Percentiles rank a stretch among this genome's conserved stretches.
phyloP scores from a whole-genome alignment of 2,888 invertebrate species.

The Rotaria magnacalcarata region DNA sequence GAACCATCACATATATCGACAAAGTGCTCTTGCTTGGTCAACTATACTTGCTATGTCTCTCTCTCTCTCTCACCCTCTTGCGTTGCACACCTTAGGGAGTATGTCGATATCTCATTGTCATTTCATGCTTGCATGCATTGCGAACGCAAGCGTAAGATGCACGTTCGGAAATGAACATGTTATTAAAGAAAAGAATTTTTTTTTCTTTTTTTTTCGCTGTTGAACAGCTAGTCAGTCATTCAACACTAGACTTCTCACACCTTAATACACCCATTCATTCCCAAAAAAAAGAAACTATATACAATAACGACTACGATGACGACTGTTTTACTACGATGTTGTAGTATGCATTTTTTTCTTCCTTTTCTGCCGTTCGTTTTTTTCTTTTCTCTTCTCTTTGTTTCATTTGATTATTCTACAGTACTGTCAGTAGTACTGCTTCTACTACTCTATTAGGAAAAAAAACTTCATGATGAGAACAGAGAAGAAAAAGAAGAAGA shows the following conservation, averaged over 20 bases:
- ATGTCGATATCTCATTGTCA: background rate
- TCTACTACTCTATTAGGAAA: background rate
- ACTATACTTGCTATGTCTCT: background rate
- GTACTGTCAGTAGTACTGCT: conserved; percentile 20
- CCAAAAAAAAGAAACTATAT: background rate
- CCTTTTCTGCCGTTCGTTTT: background rate
- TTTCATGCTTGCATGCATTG: background rate
- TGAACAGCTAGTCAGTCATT: background rate
- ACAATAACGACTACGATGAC: background rate
- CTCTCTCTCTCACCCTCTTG: background rate
- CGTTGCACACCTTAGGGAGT: conserved; percentile 16
- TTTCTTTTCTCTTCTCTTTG: background rate
- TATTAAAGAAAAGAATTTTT: conserved; percentile 16
- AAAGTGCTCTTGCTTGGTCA: conserved; percentile 29
- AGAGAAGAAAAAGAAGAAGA: background rate
- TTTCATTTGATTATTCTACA: conserved; percentile 23
- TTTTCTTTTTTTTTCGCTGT: background rate
- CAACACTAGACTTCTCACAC: conserved; percentile 20
- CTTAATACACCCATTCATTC: conserved; percentile 31
- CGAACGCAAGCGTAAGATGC: background rate
- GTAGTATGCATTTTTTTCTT: background rate
- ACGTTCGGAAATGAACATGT: conserved; percentile 34
- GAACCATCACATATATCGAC: conserved; percentile 11
- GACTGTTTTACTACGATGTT: background rate
- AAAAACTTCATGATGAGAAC: background rate